These are phyloP conservation scores for Ametastegia equiseti DNA, from an alignment of 2,888 invertebrate species.

Conservation along the genomic window DNA sequence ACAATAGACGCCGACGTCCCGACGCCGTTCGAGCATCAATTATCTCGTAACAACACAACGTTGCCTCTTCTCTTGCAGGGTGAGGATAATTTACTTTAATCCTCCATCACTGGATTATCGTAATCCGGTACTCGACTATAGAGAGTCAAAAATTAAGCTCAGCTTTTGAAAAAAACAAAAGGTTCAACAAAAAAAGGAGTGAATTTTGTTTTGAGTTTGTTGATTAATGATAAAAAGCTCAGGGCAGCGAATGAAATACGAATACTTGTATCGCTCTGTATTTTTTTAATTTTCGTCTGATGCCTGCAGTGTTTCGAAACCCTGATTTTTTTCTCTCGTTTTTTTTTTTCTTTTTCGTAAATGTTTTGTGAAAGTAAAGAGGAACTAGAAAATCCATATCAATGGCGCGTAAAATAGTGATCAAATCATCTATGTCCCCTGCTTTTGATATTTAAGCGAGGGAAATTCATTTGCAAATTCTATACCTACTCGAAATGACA, in stretches of 20 bases:
- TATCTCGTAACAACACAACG: conserved; percentile 66
- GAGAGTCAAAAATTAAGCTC: neutral
- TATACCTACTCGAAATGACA: neutral
- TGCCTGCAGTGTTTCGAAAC: no score
- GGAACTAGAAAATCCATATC: neutral
- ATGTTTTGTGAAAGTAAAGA: no score
- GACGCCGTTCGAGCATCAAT: conserved; percentile 65
- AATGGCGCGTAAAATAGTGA: neutral
- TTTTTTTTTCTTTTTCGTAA: no score
- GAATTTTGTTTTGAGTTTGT: no score
- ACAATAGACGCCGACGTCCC: conserved; percentile 20
- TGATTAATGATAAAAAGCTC: no score
- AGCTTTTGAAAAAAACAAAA: neutral
- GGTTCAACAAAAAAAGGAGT: neutral
- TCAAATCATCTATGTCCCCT: neutral
- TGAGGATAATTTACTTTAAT: neutral
- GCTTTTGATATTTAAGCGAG: neutral
- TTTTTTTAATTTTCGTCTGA: no score
- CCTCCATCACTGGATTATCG: neutral
- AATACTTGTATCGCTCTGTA: no score
- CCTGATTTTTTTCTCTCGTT: no score
- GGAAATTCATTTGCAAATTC: neutral
- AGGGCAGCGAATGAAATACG: no score
- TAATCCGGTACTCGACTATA: neutral
- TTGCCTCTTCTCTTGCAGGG: neutral